Evolutionary conservation across 2,888 invertebrate genomes (phyloP).

Genomic region (Habroteleia sp.): DNA sequence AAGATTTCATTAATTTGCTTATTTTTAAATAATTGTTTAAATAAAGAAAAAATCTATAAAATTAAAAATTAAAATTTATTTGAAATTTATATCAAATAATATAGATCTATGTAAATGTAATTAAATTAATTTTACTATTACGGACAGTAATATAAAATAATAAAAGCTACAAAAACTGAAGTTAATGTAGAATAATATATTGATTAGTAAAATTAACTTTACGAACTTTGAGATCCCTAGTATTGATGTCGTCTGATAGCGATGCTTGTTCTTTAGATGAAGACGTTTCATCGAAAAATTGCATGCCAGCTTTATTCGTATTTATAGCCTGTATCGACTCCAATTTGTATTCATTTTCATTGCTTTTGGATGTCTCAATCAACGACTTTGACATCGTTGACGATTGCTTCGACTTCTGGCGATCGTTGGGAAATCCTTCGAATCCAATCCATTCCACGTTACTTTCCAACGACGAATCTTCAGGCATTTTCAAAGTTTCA

Average conservation of each 20-base stretch:
- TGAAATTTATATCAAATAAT: too few species aligned
- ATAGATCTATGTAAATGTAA: too few species aligned
- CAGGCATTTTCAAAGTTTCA: conserved; percentile 36
- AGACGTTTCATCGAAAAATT: conserved; percentile 1
- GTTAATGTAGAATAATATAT: too few species aligned
- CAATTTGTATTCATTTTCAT: conserved; percentile 28
- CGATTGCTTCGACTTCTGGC: conserved; percentile 54
- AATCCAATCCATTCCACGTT: conserved; percentile 9
- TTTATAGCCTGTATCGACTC: conserved; percentile 4
- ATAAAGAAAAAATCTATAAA: too few species aligned
- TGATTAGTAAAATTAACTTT: conserved; percentile 5
- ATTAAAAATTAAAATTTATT: too few species aligned
- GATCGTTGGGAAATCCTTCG: conserved; percentile 50
- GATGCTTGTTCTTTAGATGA: background rate
- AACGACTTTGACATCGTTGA: conserved; percentile 60
- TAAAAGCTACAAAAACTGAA: too few species aligned
- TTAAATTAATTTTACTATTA: too few species aligned
- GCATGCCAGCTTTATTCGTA: background rate
- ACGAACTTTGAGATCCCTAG: background rate
- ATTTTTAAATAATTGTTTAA: too few species aligned
- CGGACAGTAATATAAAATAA: too few species aligned
- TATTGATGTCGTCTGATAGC: background rate
- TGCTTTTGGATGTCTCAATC: conserved; percentile 39
- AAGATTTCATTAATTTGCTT: too few species aligned
- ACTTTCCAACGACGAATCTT: conserved; percentile 24